Percentiles rank a stretch among this genome's conserved stretches.
Conservation (phyloP, 2,113 vertebrate genomes). For the Chrysochloris asiatica region DNA sequence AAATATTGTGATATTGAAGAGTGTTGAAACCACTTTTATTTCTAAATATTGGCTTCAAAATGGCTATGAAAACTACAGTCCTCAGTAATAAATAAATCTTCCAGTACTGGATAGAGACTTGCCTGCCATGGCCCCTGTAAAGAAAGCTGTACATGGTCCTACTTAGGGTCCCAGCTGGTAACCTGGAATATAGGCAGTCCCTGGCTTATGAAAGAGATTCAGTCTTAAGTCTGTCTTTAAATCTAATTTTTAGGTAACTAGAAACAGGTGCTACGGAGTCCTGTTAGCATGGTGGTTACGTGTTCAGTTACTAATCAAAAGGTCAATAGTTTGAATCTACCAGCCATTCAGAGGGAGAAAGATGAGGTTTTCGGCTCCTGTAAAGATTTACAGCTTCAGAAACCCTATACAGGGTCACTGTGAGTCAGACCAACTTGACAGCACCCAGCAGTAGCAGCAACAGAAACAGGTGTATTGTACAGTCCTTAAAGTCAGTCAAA, state of each 20-base stretch:
- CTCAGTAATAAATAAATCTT: constrained; percentile 37
- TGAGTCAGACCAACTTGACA: too few relatives aligned
- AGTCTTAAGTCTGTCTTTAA: not conserved
- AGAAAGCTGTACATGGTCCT: not conserved
- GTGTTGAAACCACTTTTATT: constrained; percentile 64
- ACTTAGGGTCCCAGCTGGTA: not conserved
- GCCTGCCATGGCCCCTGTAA: not conserved
- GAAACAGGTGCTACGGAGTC: too few relatives aligned
- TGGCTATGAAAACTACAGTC: constrained; percentile 52
- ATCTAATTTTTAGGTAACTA: not conserved
- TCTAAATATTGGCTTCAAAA: constrained; percentile 63
- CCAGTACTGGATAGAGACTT: not conserved
- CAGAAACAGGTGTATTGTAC: too few relatives aligned
- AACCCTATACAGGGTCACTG: too few relatives aligned
- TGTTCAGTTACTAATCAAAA: too few relatives aligned
- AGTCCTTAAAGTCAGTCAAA: not conserved
- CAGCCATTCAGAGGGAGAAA: too few relatives aligned
- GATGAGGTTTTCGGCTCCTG: too few relatives aligned
- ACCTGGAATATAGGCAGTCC: not conserved
- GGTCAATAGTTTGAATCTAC: too few relatives aligned
- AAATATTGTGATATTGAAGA: constrained; percentile 62
- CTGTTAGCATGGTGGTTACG: too few relatives aligned
- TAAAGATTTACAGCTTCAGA: too few relatives aligned
- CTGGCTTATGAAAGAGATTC: not conserved
- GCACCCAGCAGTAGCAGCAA: too few relatives aligned